Evolutionary conservation across 2,797 vertebrate species (phyloP).

Genomic region (Pantherophis vulpinus): DNA sequence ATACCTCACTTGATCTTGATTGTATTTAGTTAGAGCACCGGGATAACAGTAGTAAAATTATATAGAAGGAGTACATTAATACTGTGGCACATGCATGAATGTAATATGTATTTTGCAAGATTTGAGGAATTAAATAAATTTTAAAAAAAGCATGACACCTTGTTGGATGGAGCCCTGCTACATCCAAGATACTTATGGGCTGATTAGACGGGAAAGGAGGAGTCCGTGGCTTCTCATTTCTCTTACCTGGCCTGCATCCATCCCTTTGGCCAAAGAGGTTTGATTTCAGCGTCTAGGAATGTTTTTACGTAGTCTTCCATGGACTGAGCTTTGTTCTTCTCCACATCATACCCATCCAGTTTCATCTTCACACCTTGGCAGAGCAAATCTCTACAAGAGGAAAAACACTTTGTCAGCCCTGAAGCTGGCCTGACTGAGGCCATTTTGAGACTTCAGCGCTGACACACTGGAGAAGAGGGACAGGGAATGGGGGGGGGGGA

Average conservation of each 20-base stretch:
- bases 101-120: background rate
- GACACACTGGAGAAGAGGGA: background rate
- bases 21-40: background rate
- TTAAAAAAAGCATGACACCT: background rate
- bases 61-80: background rate
- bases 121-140: background rate
- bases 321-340: constrained; percentile 75
- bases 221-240: background rate
- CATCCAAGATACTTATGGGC: constrained; percentile 5
- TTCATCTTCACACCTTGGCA: constrained; percentile 81
- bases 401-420: constrained; percentile 38
- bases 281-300: constrained; percentile 94
- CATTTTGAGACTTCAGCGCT: background rate
- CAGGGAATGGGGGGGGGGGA: no score
- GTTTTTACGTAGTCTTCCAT: constrained; percentile 95
- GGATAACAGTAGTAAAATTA: background rate
- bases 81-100: background rate
- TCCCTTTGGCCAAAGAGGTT: constrained; percentile 95
- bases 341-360: constrained; percentile 77
- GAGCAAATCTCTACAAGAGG: constrained; percentile 80
- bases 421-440: background rate
- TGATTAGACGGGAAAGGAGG: background rate
- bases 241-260: constrained; percentile 98
- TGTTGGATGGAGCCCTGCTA: background rate
- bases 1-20: no score